phyloP scores from a whole-genome alignment of 92 coral and sea anemone genomes.

The Montipora capitata region DNA sequence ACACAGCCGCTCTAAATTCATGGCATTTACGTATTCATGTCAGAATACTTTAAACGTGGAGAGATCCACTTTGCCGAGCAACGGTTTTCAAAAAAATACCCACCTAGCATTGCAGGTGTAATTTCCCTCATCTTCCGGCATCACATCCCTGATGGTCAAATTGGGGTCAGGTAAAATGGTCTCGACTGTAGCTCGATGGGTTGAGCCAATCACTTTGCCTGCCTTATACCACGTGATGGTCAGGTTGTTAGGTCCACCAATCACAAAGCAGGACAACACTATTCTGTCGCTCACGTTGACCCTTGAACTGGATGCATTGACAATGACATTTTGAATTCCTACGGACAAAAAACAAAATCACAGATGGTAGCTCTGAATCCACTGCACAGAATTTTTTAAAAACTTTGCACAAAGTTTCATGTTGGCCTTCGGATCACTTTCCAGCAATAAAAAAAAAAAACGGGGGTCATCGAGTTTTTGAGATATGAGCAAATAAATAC shows the following conservation, averaged over 20 bases:
- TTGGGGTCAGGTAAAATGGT: conserved; percentile 15
- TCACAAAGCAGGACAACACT: conserved; percentile 51
- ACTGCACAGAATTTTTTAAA: no score
- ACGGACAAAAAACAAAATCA: background rate
- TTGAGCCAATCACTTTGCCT: no score
- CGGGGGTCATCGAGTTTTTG: no score
- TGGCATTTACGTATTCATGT: no score
- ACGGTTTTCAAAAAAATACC: background rate
- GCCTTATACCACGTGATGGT: conserved; percentile 58
- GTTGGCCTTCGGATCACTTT: no score
- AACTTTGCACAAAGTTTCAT: no score
- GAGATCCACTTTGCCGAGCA: no score
- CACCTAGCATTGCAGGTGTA: conserved; percentile 67
- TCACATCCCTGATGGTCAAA: conserved; percentile 67
- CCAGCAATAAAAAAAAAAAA: no score
- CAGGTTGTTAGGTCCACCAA: conserved; percentile 63
- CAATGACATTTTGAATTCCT: conserved; percentile 5
- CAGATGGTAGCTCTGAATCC: no score
- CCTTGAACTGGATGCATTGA: background rate
- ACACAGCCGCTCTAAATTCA: no score
- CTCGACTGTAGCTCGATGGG: conserved; percentile 66
- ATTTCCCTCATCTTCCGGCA: conserved; percentile 54
- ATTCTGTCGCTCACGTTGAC: conserved; percentile 30
- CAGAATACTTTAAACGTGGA: no score
- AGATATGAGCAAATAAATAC: no score